A percentile compares a stretch with the other conserved stretches of the same genome.
Evolutionary conservation across 2,113 vertebrate species (phyloP).

Genomic region (Labeo rohita): DNA sequence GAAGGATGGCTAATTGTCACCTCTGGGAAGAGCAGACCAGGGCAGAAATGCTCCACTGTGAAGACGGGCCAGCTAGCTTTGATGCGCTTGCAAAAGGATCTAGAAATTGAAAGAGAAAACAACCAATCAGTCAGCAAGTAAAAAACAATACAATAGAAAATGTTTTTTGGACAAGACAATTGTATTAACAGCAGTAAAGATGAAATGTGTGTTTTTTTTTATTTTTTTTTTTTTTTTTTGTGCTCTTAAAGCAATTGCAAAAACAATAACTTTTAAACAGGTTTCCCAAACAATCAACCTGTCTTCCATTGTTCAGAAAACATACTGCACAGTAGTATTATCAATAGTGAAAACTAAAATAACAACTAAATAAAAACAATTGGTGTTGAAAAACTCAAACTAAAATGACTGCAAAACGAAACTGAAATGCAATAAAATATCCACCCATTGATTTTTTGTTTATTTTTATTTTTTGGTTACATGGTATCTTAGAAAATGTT

Average conservation of each 20-base stretch:
- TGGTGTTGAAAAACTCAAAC: not conserved
- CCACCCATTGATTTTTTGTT: not conserved
- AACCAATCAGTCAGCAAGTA: constrained; percentile 18
- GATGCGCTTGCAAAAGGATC: constrained; percentile 40
- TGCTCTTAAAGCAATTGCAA: not conserved
- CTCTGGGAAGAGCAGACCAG: constrained; percentile 43
- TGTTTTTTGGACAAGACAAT: not conserved
- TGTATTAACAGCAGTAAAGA: not conserved
- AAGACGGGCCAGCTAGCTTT: constrained; percentile 29
- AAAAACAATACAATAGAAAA: constrained; percentile 10
- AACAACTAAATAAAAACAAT: not conserved
- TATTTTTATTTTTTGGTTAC: not conserved
- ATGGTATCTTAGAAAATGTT: not conserved
- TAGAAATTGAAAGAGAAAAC: constrained; percentile 9
- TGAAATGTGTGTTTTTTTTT: not conserved
- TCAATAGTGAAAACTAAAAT: not conserved
- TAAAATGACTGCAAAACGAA: not conserved
- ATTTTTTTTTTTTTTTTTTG: too few relatives aligned
- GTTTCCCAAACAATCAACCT: not conserved
- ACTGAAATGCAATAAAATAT: not conserved
- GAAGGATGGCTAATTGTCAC: constrained; percentile 51
- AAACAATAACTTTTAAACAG: not conserved
- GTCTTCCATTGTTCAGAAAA: not conserved
- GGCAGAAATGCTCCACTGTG: constrained; percentile 29
- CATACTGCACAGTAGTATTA: not conserved